Evolutionary conservation across 2,888 invertebrate species (phyloP).

Genomic region (Strigamia crassipes): DNA sequence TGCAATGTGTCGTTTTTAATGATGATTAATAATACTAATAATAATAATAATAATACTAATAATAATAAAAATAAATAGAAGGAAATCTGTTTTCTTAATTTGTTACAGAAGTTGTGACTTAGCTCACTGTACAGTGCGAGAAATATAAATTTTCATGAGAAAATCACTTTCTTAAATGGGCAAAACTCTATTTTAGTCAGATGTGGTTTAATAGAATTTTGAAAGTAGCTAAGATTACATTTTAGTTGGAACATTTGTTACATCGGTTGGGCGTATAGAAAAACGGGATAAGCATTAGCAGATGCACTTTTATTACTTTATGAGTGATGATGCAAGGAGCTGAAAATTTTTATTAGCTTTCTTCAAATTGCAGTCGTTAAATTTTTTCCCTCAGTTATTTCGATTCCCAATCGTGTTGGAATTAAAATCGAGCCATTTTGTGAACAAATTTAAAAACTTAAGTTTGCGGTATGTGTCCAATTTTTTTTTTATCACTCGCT

Average conservation of each 20-base stretch:
- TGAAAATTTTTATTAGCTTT: neutral
- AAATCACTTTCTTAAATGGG: too few species aligned
- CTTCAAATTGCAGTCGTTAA: slow-evolving; percentile 15
- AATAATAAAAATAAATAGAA: neutral
- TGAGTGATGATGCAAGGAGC: neutral
- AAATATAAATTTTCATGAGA: too few species aligned
- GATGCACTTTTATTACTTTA: slow-evolving; percentile 3
- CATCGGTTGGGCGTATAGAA: neutral
- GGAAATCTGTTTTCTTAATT: neutral
- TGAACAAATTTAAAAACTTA: neutral
- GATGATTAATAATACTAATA: too few species aligned
- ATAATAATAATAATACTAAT: too few species aligned
- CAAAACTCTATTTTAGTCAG: too few species aligned
- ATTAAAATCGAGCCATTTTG: neutral
- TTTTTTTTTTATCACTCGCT: too few species aligned
- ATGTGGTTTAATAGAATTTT: neutral
- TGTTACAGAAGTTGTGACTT: neutral
- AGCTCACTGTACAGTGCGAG: too few species aligned
- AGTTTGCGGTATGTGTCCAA: neutral
- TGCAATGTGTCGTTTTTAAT: too few species aligned
- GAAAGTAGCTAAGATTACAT: neutral
- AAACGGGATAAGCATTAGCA: neutral
- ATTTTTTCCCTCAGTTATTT: neutral
- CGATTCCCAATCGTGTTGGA: slow-evolving; percentile 6
- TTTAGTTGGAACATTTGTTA: neutral